Percentiles rank a stretch among this genome's conserved stretches.
Evolutionary conservation across 64 coral and sea anemone species (phyloP).

Genomic region (Orbicella faveolata): DNA sequence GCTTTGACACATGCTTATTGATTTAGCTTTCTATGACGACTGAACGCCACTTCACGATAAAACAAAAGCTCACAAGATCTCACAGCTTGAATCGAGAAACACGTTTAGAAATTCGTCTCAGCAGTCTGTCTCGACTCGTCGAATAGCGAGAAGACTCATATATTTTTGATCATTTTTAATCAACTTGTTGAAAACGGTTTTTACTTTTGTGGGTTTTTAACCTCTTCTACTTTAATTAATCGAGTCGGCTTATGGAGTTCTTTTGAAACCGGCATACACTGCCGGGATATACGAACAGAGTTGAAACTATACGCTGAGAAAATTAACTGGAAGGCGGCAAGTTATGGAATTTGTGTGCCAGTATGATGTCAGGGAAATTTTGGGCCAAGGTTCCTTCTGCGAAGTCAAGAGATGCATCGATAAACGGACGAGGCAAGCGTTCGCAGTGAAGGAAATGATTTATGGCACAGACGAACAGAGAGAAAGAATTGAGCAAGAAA

Average conservation of each 20-base stretch:
- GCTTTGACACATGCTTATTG: constrained; percentile 2
- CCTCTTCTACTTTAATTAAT: background rate
- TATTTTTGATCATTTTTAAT: too few species aligned
- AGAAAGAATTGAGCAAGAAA: constrained; percentile 46
- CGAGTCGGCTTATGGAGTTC: background rate
- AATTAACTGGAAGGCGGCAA: background rate
- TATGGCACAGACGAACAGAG: constrained; percentile 45
- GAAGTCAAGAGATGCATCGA: constrained; percentile 79
- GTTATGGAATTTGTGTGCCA: constrained; percentile 75
- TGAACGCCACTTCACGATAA: background rate
- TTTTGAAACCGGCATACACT: background rate
- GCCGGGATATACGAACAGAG: background rate
- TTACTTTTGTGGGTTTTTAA: background rate
- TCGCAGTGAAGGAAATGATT: constrained; percentile 56
- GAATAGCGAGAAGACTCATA: background rate
- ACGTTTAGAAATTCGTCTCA: background rate
- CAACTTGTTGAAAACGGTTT: too few species aligned
- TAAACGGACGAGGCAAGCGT: constrained; percentile 60
- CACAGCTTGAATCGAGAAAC: too few species aligned
- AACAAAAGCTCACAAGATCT: background rate
- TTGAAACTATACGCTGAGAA: background rate
- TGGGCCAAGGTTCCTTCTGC: constrained; percentile 61
- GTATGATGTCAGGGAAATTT: constrained; percentile 74
- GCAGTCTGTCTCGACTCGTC: background rate
- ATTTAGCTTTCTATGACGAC: background rate